Conservation (phyloP, 2,888 invertebrate species). For the Octodonta nipae region DNA sequence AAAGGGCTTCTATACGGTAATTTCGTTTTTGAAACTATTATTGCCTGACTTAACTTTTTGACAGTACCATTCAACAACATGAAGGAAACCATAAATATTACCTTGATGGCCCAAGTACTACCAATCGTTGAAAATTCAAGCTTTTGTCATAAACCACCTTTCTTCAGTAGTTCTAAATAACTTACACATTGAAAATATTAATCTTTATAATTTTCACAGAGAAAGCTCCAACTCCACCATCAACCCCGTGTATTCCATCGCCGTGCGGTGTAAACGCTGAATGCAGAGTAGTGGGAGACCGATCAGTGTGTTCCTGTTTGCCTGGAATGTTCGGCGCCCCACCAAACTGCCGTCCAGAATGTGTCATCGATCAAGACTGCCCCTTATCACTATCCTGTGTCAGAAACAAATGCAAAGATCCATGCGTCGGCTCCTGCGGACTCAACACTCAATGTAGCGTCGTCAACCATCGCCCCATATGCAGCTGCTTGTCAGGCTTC, state of each 20-base stretch:
- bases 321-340: conserved; percentile 64
- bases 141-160: too few species aligned
- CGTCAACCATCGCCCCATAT: conserved; percentile 62
- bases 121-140: too few species aligned
- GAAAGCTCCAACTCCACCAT: conserved; percentile 29
- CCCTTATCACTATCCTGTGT: conserved; percentile 60
- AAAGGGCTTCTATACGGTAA: too few species aligned
- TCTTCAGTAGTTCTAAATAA: too few species aligned
- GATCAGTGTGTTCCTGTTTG: conserved; percentile 61
- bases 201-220: too few species aligned
- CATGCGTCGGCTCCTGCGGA: conserved; percentile 63
- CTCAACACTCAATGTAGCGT: conserved; percentile 62
- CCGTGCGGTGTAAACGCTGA: conserved; percentile 60
- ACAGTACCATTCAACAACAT: too few species aligned
- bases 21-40: too few species aligned
- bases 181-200: too few species aligned
- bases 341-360: conserved; percentile 66
- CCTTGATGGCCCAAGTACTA: too few species aligned
- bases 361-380: conserved; percentile 66
- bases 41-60: too few species aligned
- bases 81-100: too few species aligned
- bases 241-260: conserved; percentile 57
- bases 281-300: conserved; percentile 48
- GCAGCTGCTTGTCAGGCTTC: conserved; percentile 58
- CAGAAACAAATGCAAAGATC: conserved; percentile 58